Evolutionary conservation across 2,888 invertebrate species (phyloP), one percentile per base, ranked within the genome.

Genomic region (Melinopterus prodromus): DNA sequence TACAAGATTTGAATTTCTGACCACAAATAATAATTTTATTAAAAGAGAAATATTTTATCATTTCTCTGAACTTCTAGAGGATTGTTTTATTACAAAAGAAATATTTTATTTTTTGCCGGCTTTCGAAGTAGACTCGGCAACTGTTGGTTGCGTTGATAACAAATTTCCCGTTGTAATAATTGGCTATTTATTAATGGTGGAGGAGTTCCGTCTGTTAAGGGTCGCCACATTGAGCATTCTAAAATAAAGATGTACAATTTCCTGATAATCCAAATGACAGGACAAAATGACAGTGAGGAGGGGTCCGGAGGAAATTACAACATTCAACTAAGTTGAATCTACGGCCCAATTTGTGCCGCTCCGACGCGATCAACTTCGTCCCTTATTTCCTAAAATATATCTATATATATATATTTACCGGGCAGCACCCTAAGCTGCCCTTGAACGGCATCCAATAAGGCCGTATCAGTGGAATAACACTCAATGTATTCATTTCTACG

Each of bases 271-370:
- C 53, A 7, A 53, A 53, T 53, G 53, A 53, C 53, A 53, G 53
- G 7, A 12, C 53, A 53, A 53, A 53, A 53, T 53, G 53, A 53
- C 53, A 53, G 53, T 53, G 53, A 53, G 53, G 53, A 53, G 53
- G 53, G 53, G 53, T 53, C 12, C 7, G 53, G 53, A 53, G 53
- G 53, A 53, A 53, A 53, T 53, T 53, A 53, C 53, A 53, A 53
- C 53, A 53, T 53, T 53, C 53, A 53, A 53, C 53, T 53, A 53
- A 53, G 53, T 53, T 53, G 53, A 53, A 53, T 53, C 53, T 53
- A 53, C 9, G 53, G 53, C 53, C 53, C 53, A 53, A 53, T 53
- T 53, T 53, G 53, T 53, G 53, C 12, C 53, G 53, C 53, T 12
- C 53, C 53, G 53, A 12, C 53, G 53, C 53, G 53, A 53, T 53